Base-by-base conservation (phyloP, 2,113 vertebrate genomes). In the Chionodraco myersi region DNA sequence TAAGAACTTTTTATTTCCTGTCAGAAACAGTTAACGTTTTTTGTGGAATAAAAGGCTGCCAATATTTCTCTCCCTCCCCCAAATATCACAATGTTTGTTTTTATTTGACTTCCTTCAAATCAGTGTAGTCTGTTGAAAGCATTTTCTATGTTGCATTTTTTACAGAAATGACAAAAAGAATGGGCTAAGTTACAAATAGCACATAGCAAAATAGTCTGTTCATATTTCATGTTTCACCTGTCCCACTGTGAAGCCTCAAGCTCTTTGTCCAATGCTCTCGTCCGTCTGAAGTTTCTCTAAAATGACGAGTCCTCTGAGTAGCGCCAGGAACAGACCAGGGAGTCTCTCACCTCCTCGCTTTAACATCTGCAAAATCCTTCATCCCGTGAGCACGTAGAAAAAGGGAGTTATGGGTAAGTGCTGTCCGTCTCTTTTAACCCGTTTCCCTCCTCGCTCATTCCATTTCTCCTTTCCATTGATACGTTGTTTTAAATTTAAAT, bases 151-250 rank as follows among this genome's bases (percentile, higher is more conserved):
- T 49, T 71, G 36, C 66, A 52, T 83, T 83, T 82, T 41, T 61
- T 61, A 88, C 81, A 90, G 84, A 89, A 86, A 85, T 77, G 36
- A 89, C 68, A 91, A 89, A 93, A 84, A 86, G 83, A 88, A 89
- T 26, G 15, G 68, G 66, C 75, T 79, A 76, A 80, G 65, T 84
- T 91, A 91, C 91, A 90, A 91, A 91, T 60, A 77, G 80, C 64
- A 69, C 80, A 63, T 74, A 72, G 75, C 74, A 78, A 84, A 89
- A 66, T 26, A 82, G 86, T 90, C 81, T 3, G 44, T 86, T 84
- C 63, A 66, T 71, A 64, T 74, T 54, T 86, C 69, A 64, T 72
- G 36, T 51, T 88, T 86, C 76, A 73, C 66, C 69, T 66, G 81
- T 75, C 72, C 75, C 30, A 53, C 77, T 57, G 79, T 48, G 65